Conservation (phyloP, 2,888 invertebrate genomes). For the Drosophila subquinaria region DNA sequence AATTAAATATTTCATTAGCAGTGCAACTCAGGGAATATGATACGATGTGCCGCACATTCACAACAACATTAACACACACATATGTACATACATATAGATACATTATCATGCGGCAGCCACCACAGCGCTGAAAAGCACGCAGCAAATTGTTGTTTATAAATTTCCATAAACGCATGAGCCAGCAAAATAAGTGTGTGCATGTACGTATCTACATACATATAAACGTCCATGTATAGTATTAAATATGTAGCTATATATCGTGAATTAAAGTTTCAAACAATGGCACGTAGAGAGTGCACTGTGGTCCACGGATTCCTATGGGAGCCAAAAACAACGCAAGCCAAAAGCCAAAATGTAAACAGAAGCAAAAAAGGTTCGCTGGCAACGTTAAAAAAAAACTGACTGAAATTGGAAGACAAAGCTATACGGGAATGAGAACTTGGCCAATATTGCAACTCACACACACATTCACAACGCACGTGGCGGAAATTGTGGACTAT, state of each 20-base stretch:
- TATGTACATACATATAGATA: constrained; percentile 5
- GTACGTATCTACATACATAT: neutral
- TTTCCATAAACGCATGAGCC: constrained; percentile 52
- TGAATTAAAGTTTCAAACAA: constrained; percentile 61
- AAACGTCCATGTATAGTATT: neutral
- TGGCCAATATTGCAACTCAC: constrained; percentile 27
- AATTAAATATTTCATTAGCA: constrained; percentile 77
- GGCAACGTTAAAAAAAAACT: constrained; percentile 20
- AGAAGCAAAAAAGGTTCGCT: constrained; percentile 41
- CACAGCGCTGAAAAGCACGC: constrained; percentile 34
- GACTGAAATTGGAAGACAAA: constrained; percentile 56
- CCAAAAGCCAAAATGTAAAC: constrained; percentile 53
- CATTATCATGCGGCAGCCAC: constrained; percentile 26
- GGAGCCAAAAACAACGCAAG: constrained; percentile 26
- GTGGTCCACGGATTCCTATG: constrained; percentile 19
- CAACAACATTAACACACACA: constrained; percentile 8
- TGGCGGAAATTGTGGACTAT: constrained; percentile 24
- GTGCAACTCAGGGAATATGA: constrained; percentile 43
- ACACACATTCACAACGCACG: constrained; percentile 24
- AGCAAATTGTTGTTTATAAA: constrained; percentile 47
- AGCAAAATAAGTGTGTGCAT: constrained; percentile 15
- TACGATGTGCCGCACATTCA: constrained; percentile 15
- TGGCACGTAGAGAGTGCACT: constrained; percentile 48
- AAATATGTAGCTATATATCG: constrained; percentile 7
- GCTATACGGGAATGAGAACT: constrained; percentile 10